Base-by-base conservation (phyloP, 2,797 vertebrate genomes). In the Acrossocheilus wenchowensis region DNA sequence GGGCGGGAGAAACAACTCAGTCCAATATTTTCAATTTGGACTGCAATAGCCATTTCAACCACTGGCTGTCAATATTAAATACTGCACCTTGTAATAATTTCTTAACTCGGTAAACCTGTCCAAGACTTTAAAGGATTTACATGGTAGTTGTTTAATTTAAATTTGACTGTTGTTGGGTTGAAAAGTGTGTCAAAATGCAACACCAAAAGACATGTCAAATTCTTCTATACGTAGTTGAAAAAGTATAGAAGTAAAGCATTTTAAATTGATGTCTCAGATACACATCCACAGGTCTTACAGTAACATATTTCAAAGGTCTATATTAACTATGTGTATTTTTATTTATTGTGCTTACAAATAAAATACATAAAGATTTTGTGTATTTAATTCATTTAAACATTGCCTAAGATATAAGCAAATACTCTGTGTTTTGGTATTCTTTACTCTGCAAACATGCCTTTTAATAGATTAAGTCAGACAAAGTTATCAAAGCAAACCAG, bases 311-410 rank as follows among this genome's bases (percentile, higher is more conserved):
- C 94, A 93, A 96, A 97, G 97, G 97, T 95, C 97, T 97, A 97
- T 97, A 97, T 97, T 91, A 96, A 96, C 95, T 96, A 96, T 93
- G 94, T 96, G 95, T 96, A 97, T 96, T 97, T 96, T 97, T 96
- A 95, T 96, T 95, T 94, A 95, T 95, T 95, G 94, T 98, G 97
- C 98, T 98, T 97, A 98, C 97, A 97, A 98, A 98, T 97, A 99
- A 98, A 89, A 98, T 97, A 97, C 95, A 95, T 94, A 92, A 96
- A 94, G 92, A 97, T 96, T 98, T 97, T 97, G 98, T 96, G 96
- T 97, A 97, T 98, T 97, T 96, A 97, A 97, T 97, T 97, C 97
- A 97, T 97, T 98, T 97, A 97, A 98, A 98, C 97, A 97, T 90
- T 96, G 96, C 88, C 96, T 97, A 98, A 97, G 97, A 96, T 97